These are phyloP conservation scores for human DNA, from an alignment of 2,113 vertebrate genomes.

Conservation along the genomic window DNA sequence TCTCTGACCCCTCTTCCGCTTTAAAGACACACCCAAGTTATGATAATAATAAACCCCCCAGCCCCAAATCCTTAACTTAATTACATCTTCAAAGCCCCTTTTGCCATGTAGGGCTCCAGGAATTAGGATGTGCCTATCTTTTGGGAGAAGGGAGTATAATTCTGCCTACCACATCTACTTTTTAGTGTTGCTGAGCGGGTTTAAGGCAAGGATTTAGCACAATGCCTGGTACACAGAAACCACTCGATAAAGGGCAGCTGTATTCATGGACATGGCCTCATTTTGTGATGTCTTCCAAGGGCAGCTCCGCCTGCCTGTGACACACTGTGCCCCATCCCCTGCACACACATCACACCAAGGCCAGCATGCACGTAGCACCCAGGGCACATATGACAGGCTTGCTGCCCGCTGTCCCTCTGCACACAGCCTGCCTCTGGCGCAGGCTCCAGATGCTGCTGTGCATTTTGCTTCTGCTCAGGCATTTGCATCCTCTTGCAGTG, in stretches of 20 bases:
- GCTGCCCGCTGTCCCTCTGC: background rate
- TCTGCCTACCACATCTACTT: background rate
- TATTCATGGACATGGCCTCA: background rate
- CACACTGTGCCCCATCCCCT: too few species aligned
- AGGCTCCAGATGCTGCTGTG: background rate
- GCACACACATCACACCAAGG: fast-evolving
- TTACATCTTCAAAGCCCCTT: background rate
- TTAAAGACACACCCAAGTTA: background rate
- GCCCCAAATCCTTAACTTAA: background rate
- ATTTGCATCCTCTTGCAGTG: background rate
- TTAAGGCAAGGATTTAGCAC: background rate
- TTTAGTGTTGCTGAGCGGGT: background rate
- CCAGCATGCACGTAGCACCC: background rate
- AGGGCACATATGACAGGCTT: fast-evolving
- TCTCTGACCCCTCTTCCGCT: background rate
- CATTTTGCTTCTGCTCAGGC: background rate
- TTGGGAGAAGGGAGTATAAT: fast-evolving
- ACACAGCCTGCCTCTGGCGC: background rate
- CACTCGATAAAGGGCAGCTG: background rate
- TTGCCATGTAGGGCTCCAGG: background rate
- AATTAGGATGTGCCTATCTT: background rate
- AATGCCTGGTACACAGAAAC: background rate
- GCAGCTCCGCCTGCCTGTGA: background rate
- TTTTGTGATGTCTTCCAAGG: background rate
- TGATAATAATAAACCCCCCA: background rate